Evolutionary conservation across 2,113 vertebrate genomes (phyloP), one percentile per base, ranked within the genome.

Genomic region (Numenius arquata): DNA sequence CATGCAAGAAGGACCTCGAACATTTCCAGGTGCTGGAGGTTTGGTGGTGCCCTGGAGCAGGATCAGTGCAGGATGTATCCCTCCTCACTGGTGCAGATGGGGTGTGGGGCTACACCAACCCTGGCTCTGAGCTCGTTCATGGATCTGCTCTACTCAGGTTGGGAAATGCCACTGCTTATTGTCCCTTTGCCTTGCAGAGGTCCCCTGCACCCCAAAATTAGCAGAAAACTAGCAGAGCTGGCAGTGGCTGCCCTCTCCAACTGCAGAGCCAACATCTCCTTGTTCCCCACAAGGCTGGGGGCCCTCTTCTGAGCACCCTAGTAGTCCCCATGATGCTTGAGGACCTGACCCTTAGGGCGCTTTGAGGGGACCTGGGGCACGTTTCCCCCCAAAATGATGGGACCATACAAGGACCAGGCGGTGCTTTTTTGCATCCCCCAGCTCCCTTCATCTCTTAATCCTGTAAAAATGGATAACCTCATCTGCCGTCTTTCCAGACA

Each of bases 401-500:
- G 23, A 55, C 53, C 17, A 1, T 36, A 5, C 2, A 11, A 45
- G 47, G 25, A 40, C 34, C 59, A 66, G 23, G 19, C 1, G 8
- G 26, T 71, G 50, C 4, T 56, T 59, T 52, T 66, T 59, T 73
- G 25, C 32, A 43, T 58, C 52, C 15, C 27, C 12, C 22, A 21
- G 27, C 43, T 79, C 43, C 27, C 23, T 59, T 85, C 34, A 66
- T 59, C 74, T 43, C 66, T 79, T 73, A 20, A 66, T 53, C 74
- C 11, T 53, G 7, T 66, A 48, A 48, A 82, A 70, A 70, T 22
- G 14, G 65, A 85, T 81, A 65, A 76, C 68, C 53, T 87, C 4
- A 0, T 45, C 23, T 0, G 0, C 36, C 11, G 5, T 47, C 48
- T 62, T 87, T 61, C 73, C 47, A 50, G n/a, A 50, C 5, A 20